Conservation (phyloP, 2,888 invertebrate genomes). For the Notodromas monacha region DNA sequence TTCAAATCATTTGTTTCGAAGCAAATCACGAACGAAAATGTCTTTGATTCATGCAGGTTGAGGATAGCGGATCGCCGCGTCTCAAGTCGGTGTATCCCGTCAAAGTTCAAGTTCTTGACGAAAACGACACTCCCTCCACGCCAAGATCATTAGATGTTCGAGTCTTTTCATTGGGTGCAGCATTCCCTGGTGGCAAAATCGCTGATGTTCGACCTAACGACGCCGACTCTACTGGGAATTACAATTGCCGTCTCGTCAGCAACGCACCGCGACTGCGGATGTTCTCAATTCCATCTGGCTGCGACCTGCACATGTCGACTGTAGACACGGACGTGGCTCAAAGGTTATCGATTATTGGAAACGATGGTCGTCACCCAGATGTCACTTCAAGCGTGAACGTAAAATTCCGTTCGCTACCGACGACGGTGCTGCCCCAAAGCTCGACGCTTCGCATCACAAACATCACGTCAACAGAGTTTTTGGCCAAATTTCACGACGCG, state of each 20-base stretch:
- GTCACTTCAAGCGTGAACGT: slow-evolving; percentile 58
- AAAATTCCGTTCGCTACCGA: slow-evolving; percentile 43
- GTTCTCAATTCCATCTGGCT: slow-evolving; percentile 31
- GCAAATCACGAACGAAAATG: no score
- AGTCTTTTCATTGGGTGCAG: slow-evolving; percentile 39
- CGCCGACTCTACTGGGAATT: slow-evolving; percentile 57
- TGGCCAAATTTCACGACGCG: slow-evolving; percentile 38
- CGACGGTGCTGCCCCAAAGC: slow-evolving; percentile 46
- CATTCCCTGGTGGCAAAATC: slow-evolving; percentile 42
- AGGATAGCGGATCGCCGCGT: slow-evolving; percentile 51
- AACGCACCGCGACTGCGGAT: slow-evolving; percentile 9
- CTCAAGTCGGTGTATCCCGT: slow-evolving; percentile 48
- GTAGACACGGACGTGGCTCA: slow-evolving; percentile 19
- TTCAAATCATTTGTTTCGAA: no score
- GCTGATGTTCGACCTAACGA: slow-evolving; percentile 75
- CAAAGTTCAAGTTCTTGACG: slow-evolving; percentile 39
- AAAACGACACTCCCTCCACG: slow-evolving; percentile 63
- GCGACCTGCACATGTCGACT: slow-evolving; percentile 39
- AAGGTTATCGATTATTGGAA: slow-evolving; percentile 42
- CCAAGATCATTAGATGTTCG: slow-evolving; percentile 45
- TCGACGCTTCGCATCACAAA: slow-evolving; percentile 39
- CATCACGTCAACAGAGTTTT: slow-evolving; percentile 34
- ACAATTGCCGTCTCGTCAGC: slow-evolving; percentile 37
- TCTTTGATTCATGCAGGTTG: slow-evolving; percentile 62
- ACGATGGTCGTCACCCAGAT: slow-evolving; percentile 56